phyloP scores from a whole-genome alignment of 2,797 vertebrate genomes.

The Rhinogobio ventralis region DNA sequence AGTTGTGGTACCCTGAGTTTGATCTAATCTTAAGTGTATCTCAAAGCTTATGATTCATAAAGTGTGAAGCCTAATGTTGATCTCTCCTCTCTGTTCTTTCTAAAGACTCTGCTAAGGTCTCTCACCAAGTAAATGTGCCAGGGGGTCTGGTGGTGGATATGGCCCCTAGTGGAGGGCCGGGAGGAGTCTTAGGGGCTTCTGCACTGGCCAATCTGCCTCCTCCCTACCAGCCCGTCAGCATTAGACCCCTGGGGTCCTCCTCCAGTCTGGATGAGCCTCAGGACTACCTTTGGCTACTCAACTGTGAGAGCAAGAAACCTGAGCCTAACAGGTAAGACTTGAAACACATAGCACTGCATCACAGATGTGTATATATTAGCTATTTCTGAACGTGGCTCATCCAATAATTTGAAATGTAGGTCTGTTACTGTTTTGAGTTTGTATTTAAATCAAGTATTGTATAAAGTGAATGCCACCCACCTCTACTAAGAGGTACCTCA shows the following conservation, averaged over 20 bases:
- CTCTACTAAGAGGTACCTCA: not conserved
- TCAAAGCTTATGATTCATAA: not conserved
- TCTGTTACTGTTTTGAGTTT: conserved; percentile 20
- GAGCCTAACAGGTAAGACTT: conserved; percentile 88
- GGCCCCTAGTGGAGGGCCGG: conserved; percentile 79
- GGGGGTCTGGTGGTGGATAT: conserved; percentile 82
- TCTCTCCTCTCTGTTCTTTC: not conserved
- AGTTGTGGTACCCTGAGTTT: not conserved
- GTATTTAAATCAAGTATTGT: not conserved
- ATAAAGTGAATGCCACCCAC: not conserved
- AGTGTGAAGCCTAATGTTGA: not conserved
- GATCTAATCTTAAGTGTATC: conserved; percentile 11
- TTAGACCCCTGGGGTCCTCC: conserved; percentile 87
- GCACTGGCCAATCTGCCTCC: conserved; percentile 82
- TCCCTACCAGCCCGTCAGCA: conserved; percentile 92
- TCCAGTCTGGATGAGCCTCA: conserved; percentile 94
- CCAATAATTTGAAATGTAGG: not conserved
- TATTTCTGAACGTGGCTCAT: not conserved
- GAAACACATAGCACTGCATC: not conserved
- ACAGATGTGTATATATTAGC: not conserved
- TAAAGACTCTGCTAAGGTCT: conserved; percentile 89
- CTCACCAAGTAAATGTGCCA: conserved; percentile 76
- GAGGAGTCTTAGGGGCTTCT: conserved; percentile 76
- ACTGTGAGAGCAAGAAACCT: conserved; percentile 99
- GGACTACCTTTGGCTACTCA: conserved; percentile 95